Evolutionary conservation across 2,888 invertebrate species (phyloP), one percentile per base, ranked within the genome.

Genomic region (Sepiola atlantica): DNA sequence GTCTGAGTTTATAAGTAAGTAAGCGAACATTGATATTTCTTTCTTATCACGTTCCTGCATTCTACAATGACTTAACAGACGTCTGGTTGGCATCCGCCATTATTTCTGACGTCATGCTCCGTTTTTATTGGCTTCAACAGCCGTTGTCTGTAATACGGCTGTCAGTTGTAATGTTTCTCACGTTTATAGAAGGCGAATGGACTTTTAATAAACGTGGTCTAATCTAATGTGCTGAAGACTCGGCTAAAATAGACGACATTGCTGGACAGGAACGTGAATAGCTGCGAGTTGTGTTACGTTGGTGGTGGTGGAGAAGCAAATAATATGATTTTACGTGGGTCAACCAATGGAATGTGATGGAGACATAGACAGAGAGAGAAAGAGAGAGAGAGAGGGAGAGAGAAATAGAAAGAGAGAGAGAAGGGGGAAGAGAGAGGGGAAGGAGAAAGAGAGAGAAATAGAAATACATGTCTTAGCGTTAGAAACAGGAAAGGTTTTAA

Each of bases 91-190:
- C 45, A 45, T 77, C n/a, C 32, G 32, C 12, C 77, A 77, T 32
- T 45, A 14, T 77, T 77, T 32, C 16, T 77, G 77, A 77, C 77
- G 77, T 77, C 77, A 77, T n/a, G 14, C 12, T 32, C 32, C 4
- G 2, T 45, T 77, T 32, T 14, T 16, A 16, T 32, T 3, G 77
- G n/a, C 32, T 77, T 77, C 77, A n/a, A 18, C 16, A n/a, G 77
- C n/a, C 16, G n/a, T 3, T 77, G n/a, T 77, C 77, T 32, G 32
- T 77, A 77, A 77, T 77, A 77, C 45, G 32, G n/a, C 77, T 77
- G 77, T 77, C 77, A 77, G 77, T 77, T 77, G 77, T 77, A 77
- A 77, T 77, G 77, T 18, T 77, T n/a, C 77, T n/a, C 77, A n/a
- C 32, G 77, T 32, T 16, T 77, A n/a, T 32, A 14, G 77, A 77